Evolutionary conservation across 2,888 invertebrate genomes (phyloP).

Genomic region (Hypena proboscidalis): DNA sequence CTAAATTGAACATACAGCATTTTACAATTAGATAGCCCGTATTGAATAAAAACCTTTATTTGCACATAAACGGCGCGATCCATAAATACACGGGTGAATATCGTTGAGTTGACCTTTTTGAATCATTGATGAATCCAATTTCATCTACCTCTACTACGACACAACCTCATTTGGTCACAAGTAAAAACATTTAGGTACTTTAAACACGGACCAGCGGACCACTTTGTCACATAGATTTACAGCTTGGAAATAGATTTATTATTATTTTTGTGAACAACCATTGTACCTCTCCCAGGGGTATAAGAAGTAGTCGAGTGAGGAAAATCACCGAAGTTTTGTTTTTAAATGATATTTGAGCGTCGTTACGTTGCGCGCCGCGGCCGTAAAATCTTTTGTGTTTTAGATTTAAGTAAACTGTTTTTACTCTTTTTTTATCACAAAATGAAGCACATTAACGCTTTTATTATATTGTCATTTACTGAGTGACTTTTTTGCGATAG

Average conservation of each 20-base stretch:
- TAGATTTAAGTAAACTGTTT: too few relatives aligned
- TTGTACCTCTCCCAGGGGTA: slow-evolving; percentile 36
- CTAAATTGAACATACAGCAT: slow-evolving; percentile 35
- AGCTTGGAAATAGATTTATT: slow-evolving; percentile 47
- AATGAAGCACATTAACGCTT: too few relatives aligned
- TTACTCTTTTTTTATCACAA: too few relatives aligned
- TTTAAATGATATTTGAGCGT: slow-evolving; percentile 41
- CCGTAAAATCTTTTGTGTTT: too few relatives aligned
- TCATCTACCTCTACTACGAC: slow-evolving; percentile 53
- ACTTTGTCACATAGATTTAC: slow-evolving; percentile 55
- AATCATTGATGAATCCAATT: slow-evolving; percentile 78
- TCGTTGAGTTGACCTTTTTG: slow-evolving; percentile 68
- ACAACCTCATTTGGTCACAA: slow-evolving; percentile 58
- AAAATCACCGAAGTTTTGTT: slow-evolving; percentile 45
- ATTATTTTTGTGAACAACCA: slow-evolving; percentile 45
- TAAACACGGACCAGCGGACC: slow-evolving; percentile 53
- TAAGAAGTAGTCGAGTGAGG: slow-evolving; percentile 40
- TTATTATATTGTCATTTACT: too few relatives aligned
- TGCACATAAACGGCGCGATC: slow-evolving; percentile 52
- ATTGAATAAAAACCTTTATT: slow-evolving; percentile 47
- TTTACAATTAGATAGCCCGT: slow-evolving; percentile 36
- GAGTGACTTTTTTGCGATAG: too few relatives aligned
- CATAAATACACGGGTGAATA: slow-evolving; percentile 51
- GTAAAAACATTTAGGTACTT: slow-evolving; percentile 62
- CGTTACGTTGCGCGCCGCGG: slow-evolving; percentile 1